Percentiles rank a stretch among this genome's conserved stretches.
Evolutionary conservation across 92 coral and sea anemone species (phyloP).

Genomic region (Chrysogorgia sp.): DNA sequence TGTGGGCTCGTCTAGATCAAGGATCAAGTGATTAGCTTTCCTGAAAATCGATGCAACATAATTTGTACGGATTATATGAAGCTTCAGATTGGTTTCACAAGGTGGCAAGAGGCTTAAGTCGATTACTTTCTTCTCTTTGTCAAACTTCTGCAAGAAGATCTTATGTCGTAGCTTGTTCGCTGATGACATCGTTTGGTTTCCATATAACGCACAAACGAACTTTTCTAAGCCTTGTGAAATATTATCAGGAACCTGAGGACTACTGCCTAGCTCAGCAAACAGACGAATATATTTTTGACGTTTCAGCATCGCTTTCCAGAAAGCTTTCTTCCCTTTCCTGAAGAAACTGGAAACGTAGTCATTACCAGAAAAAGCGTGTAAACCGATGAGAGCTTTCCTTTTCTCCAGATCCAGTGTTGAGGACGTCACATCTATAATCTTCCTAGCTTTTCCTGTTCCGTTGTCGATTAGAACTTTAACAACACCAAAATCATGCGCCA

Average conservation of each 20-base stretch:
- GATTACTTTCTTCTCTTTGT: not conserved
- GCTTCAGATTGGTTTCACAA: not conserved
- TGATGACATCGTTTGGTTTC: not conserved
- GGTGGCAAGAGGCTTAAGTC: conserved; percentile 18
- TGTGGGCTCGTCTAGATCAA: not conserved
- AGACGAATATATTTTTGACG: not conserved
- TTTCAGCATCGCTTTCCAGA: not conserved
- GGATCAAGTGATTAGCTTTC: not conserved
- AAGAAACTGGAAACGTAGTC: conserved; percentile 13
- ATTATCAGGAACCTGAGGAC: not conserved
- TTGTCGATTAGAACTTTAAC: conserved; percentile 1
- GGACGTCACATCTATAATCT: not conserved
- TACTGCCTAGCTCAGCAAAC: not conserved
- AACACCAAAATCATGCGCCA: not conserved
- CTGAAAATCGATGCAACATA: not conserved
- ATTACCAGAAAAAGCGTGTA: conserved; percentile 17
- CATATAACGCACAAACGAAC: conserved; percentile 21
- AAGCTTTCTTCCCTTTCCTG: not conserved
- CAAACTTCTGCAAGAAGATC: not conserved
- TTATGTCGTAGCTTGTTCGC: not conserved
- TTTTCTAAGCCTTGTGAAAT: not conserved
- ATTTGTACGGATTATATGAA: conserved; percentile 14
- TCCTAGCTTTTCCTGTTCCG: conserved; percentile 11
- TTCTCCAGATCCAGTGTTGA: not conserved
- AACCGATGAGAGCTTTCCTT: not conserved